These are phyloP conservation scores for Meda fulgida DNA, from an alignment of 2,797 vertebrate species.

Conservation along the genomic window DNA sequence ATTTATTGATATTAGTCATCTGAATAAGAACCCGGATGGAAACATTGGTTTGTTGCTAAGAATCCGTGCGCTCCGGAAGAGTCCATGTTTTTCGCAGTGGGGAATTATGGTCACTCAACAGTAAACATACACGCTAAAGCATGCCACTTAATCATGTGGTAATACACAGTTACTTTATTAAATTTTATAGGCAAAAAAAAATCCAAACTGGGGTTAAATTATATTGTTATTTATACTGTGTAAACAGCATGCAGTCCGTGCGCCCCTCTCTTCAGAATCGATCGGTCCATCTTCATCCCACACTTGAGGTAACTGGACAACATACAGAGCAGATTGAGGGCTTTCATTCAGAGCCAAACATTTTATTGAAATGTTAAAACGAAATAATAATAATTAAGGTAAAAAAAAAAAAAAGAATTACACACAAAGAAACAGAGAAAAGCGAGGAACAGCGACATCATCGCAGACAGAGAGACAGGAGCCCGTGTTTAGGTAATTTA, in stretches of 20 bases:
- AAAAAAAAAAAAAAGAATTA: not conserved
- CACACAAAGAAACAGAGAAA: slow-evolving; percentile 15
- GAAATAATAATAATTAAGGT: not conserved
- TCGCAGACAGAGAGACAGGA: slow-evolving; percentile 45
- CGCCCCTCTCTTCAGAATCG: slow-evolving; percentile 53
- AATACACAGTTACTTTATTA: not conserved
- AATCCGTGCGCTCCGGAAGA: slow-evolving; percentile 28
- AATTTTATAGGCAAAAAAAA: fast-evolving
- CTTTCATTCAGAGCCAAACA: not conserved
- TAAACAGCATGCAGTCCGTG: not conserved
- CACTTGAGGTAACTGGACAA: slow-evolving; percentile 52
- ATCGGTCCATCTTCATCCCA: slow-evolving; percentile 50
- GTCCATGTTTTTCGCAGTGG: slow-evolving; percentile 13
- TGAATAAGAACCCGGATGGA: slow-evolving; percentile 30
- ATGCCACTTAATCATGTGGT: not conserved
- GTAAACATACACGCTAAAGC: not conserved
- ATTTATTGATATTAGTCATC: not conserved
- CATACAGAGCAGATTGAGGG: slow-evolving; percentile 44
- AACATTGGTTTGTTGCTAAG: slow-evolving; percentile 52
- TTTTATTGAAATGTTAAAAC: not conserved
- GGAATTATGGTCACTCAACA: not conserved
- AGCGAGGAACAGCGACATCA: slow-evolving; percentile 11
- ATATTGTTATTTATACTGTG: not conserved
- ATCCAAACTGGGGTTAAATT: not conserved
- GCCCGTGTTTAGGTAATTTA: slow-evolving; percentile 51